A percentile compares a stretch with the other conserved stretches of the same genome.
These are phyloP conservation scores for Aphaenogaster ashmeadi DNA, from an alignment of 1,140 invertebrate species.

Conservation along the genomic window DNA sequence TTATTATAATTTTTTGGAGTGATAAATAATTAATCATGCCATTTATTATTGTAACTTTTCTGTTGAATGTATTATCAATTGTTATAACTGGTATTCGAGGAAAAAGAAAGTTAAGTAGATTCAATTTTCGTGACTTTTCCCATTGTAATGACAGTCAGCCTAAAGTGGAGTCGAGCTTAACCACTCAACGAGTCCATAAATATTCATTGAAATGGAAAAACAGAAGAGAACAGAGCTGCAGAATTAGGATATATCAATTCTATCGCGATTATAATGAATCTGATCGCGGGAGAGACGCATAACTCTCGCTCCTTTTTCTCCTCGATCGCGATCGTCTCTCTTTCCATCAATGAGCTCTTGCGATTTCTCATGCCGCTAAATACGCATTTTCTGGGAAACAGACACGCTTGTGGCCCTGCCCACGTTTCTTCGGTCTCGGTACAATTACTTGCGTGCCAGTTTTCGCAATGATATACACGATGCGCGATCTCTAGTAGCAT, in stretches of 20 bases:
- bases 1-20: not conserved
- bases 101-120: conserved; percentile 1
- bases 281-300: not conserved
- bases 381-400: conserved; percentile 60
- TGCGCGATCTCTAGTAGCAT: not conserved
- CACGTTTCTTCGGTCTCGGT: conserved; percentile 47
- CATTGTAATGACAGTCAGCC: not conserved
- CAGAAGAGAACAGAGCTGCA: not conserved
- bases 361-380: conserved; percentile 51
- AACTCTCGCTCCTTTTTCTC: conserved; percentile 19
- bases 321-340: not conserved
- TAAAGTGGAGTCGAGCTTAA: not conserved
- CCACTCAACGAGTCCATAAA: not conserved
- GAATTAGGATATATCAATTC: not conserved
- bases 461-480: conserved; percentile 33
- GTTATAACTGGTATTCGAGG: not conserved
- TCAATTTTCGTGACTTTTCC: conserved; percentile 2
- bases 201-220: not conserved
- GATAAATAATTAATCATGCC: not conserved
- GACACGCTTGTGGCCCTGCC: conserved; percentile 21
- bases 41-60: not conserved
- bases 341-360: conserved; percentile 2
- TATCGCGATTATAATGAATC: conserved; percentile 2
- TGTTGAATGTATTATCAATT: not conserved
- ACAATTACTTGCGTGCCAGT: conserved; percentile 60